Evolutionary conservation across 2,113 vertebrate genomes (phyloP).

Genomic region (Chlorodrepanis virens): DNA sequence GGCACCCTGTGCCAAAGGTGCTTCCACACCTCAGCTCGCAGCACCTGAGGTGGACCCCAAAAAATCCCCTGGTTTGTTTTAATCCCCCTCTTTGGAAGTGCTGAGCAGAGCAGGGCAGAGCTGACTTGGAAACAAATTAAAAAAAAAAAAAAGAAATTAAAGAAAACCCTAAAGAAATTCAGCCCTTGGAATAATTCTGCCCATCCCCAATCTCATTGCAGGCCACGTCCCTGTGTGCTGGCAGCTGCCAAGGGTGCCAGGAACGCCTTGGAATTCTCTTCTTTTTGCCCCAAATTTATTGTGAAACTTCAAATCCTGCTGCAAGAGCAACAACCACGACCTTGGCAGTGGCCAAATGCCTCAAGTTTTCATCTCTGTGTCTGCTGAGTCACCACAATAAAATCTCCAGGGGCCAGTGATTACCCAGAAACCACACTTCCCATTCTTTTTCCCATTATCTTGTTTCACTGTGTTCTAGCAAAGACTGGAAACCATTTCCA

Average conservation of each 20-base stretch:
- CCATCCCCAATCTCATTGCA: not conserved
- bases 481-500: not conserved
- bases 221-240: accelerated
- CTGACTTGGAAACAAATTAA: not conserved
- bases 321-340: not conserved
- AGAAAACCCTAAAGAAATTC: not conserved
- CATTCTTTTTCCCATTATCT: not conserved
- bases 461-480: not conserved
- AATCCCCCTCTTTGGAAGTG: not conserved
- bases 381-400: not conserved
- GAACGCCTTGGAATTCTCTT: not conserved
- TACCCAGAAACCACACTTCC: not conserved
- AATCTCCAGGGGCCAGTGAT: not conserved
- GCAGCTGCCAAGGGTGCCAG: not conserved
- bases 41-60: not conserved
- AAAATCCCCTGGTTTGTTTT: not conserved
- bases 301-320: not conserved
- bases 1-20: not conserved
- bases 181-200: not conserved
- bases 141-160: too few relatives aligned
- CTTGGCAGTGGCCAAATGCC: not conserved
- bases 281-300: not conserved
- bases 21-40: not conserved
- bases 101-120: not conserved
- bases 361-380: not conserved